Evolutionary conservation across 1,140 invertebrate species (phyloP), one percentile per base, ranked within the genome.

Genomic region (Harlomillsia oculata): DNA sequence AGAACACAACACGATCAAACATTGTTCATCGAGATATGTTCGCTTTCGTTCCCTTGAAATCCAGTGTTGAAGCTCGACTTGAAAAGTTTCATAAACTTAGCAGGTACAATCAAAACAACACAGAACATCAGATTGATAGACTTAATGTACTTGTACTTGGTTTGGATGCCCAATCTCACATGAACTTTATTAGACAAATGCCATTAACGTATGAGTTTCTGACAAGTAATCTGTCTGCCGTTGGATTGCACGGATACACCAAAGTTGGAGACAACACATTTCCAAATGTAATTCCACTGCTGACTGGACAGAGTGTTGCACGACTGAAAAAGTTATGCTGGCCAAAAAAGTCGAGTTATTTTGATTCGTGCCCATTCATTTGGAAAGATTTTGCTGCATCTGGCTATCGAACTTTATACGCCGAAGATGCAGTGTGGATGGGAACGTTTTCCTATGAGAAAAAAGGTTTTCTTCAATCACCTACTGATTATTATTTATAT

Each of bases 351-450:
- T 45, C 64, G 6, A 37, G 43, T n/a, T 68, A 71, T 9, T 85
- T 81, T 59, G 84, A 87, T 64, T 63, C 75, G 37, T 91, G 88
- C 66, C 79, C 82, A 1, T 83, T 89, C 60, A 74, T 91, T 11
- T 93, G 89, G 89, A 81, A 85, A 46, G 75, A 78, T 56, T 91
- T 79, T 67, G 77, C 79, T 53, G 69, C 81, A 18, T 25, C 76
- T 6, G 83, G 84, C 2, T 92, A 84, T 67, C 76, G 80, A 0
- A 92, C 90, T 0, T 80, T 81, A 2, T 84, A 84, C 51, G 83
- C 77, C 0, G 89, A 93, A 75, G 89, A 94, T 62, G 58, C 65
- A 9, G 66, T 70, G 0, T 60, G 69, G 44, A 68, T 71, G 52
- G 65, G 68, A 13, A 69, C 67, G 23, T 74, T 73, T 55, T 69